Conservation (phyloP, 64 coral and sea anemone genomes). For the Montipora cactus region DNA sequence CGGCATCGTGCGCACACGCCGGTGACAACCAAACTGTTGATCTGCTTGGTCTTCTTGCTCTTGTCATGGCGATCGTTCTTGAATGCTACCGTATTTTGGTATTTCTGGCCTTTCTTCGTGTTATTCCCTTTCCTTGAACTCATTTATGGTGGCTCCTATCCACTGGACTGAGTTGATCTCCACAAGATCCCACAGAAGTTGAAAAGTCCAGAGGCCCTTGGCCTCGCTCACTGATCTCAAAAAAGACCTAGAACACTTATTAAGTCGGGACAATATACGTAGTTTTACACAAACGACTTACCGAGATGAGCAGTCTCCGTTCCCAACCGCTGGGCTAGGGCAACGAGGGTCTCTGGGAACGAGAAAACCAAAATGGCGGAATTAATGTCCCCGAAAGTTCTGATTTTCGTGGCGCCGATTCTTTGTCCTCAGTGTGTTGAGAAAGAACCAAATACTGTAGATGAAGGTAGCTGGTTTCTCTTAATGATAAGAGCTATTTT, state of each 20-base stretch:
- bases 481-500: neutral
- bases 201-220: no score
- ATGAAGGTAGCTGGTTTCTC: slow-evolving; percentile 7
- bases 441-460: neutral
- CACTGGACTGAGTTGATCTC: no score
- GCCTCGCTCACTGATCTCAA: no score
- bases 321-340: no score
- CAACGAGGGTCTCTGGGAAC: no score
- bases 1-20: slow-evolving; percentile 88
- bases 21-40: slow-evolving; percentile 72
- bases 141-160: neutral
- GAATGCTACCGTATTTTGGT: slow-evolving; percentile 82
- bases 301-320: no score
- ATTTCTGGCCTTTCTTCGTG: slow-evolving; percentile 85
- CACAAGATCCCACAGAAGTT: no score
- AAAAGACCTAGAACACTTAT: no score
- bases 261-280: no score
- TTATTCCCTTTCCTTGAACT: slow-evolving; percentile 82
- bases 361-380: slow-evolving; percentile 41
- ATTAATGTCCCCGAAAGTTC: neutral
- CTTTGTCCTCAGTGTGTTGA: slow-evolving; percentile 20
- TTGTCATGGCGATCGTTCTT: slow-evolving; percentile 92
- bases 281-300: no score
- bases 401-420: slow-evolving; percentile 48
- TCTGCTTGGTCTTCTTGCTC: slow-evolving; percentile 71